Evolutionary conservation across 2,888 invertebrate genomes (phyloP).

Genomic region (Eubasilissa splendida): DNA sequence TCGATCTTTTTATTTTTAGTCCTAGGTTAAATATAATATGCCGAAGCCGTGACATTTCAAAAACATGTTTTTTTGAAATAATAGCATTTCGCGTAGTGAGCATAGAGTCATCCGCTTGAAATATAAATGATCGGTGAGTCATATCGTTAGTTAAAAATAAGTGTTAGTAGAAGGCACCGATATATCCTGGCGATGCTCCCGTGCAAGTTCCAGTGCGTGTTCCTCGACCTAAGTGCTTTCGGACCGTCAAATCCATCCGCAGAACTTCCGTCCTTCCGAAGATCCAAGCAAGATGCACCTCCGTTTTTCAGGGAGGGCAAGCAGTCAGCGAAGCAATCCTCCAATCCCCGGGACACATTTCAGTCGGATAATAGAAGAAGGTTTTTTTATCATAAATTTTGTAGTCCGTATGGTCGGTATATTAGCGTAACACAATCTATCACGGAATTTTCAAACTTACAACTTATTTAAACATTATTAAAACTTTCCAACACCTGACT

Average conservation of each 20-base stretch:
- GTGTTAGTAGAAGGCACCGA: conserved; percentile 67
- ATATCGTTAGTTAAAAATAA: conserved; percentile 66
- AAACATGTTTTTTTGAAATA: conserved; percentile 43
- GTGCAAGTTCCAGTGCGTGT: conserved; percentile 65
- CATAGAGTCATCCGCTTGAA: conserved; percentile 10
- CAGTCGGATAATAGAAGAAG: conserved; percentile 62
- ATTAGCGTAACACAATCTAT: conserved; percentile 74
- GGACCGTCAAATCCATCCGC: conserved; percentile 70
- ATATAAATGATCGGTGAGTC: conserved; percentile 49
- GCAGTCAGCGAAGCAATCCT: background rate
- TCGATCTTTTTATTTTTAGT: conserved; percentile 43
- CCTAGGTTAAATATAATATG: conserved; percentile 25
- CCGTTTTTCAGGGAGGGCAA: conserved; percentile 8
- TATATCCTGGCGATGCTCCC: conserved; percentile 62
- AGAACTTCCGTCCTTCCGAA: conserved; percentile 67
- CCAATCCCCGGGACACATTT: background rate
- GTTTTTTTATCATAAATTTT: conserved; percentile 63
- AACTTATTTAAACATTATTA: too few relatives aligned
- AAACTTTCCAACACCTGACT: too few relatives aligned
- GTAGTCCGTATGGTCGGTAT: conserved; percentile 70
- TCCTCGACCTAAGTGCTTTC: conserved; percentile 67
- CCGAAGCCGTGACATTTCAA: conserved; percentile 46
- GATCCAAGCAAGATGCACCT: background rate
- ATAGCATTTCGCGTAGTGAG: conserved; percentile 28
- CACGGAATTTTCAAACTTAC: conserved; percentile 61